Evolutionary conservation across 2,888 invertebrate genomes (phyloP).

Genomic region (Nineta flava): DNA sequence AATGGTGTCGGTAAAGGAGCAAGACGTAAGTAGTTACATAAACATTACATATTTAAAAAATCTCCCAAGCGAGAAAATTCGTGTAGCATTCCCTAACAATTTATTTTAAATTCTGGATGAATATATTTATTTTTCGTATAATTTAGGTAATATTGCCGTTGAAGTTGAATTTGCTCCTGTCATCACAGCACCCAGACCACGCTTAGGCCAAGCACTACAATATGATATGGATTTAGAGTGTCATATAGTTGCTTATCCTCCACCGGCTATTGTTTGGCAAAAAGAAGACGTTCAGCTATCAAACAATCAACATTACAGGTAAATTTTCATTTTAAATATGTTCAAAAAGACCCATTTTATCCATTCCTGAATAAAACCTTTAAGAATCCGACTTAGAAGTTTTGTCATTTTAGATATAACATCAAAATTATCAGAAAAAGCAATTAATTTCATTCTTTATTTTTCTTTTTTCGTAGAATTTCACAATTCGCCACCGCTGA

Average conservation of each 20-base stretch:
- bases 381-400: neutral
- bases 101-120: too few relatives aligned
- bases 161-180: constrained; percentile 85
- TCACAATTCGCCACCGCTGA: constrained; percentile 85
- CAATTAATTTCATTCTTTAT: too few relatives aligned
- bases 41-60: too few relatives aligned
- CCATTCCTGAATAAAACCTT: neutral
- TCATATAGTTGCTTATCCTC: constrained; percentile 87
- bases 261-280: constrained; percentile 81
- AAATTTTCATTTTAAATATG: constrained; percentile 7
- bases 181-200: constrained; percentile 66
- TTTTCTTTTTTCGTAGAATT: constrained; percentile 35
- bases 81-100: too few relatives aligned
- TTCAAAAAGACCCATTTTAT: too few relatives aligned
- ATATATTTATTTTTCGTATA: neutral
- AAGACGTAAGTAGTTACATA: constrained; percentile 35
- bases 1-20: constrained; percentile 79
- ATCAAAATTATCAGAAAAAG: too few relatives aligned
- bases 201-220: constrained; percentile 75
- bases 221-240: constrained; percentile 92
- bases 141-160: constrained; percentile 56
- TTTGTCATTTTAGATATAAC: too few relatives aligned
- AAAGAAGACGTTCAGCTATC: constrained; percentile 69
- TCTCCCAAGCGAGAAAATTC: too few relatives aligned
- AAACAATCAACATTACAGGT: constrained; percentile 79